Conservation (phyloP, 2,797 vertebrate species). For the Pygocentrus nattereri region DNA sequence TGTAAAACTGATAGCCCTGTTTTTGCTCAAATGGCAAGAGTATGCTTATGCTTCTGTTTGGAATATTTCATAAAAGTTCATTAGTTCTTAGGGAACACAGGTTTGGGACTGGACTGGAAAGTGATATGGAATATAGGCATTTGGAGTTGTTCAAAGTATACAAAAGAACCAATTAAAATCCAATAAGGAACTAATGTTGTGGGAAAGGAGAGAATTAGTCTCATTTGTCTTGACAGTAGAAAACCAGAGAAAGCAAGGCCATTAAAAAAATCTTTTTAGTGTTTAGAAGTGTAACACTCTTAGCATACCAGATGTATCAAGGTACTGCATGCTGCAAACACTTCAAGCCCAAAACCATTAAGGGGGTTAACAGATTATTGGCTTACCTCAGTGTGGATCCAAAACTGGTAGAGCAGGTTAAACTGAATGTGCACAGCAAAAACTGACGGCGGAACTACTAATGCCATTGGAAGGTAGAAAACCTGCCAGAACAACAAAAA, state of each 20-base stretch:
- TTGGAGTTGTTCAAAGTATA: conserved; percentile 10
- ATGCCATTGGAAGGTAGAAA: conserved; percentile 90
- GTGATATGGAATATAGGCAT: background rate
- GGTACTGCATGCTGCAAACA: background rate
- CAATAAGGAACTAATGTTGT: background rate
- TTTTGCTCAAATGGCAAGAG: conserved; percentile 69
- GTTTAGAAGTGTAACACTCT: background rate
- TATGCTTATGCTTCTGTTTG: conserved; percentile 80
- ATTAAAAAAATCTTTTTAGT: background rate
- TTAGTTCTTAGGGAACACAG: conserved; percentile 79
- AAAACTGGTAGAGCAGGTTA: conserved; percentile 96
- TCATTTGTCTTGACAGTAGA: background rate
- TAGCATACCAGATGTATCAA: background rate
- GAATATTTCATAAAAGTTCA: conserved; percentile 81
- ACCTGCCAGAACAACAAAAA: conserved; percentile 75
- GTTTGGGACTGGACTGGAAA: conserved; percentile 55
- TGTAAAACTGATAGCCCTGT: conserved; percentile 75
- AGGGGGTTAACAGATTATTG: background rate
- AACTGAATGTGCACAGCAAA: conserved; percentile 93
- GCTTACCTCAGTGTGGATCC: conserved; percentile 96
- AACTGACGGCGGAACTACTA: conserved; percentile 87
- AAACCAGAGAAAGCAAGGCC: background rate
- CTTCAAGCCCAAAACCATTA: background rate
- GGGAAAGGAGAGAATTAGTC: background rate
- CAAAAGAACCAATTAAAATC: background rate